Evolutionary conservation across 2,888 invertebrate genomes (phyloP).

Genomic region (Epinotia bilunana): DNA sequence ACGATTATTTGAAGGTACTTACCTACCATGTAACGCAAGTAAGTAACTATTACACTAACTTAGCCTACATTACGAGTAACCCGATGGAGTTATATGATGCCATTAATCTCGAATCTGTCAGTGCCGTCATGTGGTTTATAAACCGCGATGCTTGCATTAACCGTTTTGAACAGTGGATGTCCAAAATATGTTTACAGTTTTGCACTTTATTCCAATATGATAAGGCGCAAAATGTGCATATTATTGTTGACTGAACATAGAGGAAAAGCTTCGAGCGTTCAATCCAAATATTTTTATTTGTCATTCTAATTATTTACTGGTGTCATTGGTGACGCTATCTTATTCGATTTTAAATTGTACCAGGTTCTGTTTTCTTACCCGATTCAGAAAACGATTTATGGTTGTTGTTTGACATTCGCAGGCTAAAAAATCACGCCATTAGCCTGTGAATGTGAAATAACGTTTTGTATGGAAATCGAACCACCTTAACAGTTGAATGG

Average conservation of each 20-base stretch:
- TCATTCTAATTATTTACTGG: neutral
- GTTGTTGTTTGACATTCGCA: too few species aligned
- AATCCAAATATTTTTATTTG: neutral
- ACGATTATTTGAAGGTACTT: too few species aligned
- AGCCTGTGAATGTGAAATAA: too few species aligned
- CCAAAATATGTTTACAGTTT: too few species aligned
- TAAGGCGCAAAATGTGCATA: too few species aligned
- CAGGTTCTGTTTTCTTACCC: neutral
- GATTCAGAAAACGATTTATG: neutral
- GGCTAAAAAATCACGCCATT: too few species aligned
- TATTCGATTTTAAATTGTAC: neutral
- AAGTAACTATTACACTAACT: slow-evolving; percentile 9
- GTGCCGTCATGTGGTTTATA: slow-evolving; percentile 74
- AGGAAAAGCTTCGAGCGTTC: neutral
- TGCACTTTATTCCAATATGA: too few species aligned
- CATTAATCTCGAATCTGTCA: slow-evolving; percentile 75
- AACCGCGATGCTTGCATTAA: slow-evolving; percentile 66
- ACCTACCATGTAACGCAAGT: neutral
- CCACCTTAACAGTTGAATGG: slow-evolving; percentile 22
- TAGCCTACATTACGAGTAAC: slow-evolving; percentile 5
- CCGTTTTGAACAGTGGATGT: slow-evolving; percentile 59
- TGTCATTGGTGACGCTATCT: neutral
- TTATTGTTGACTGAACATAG: too few species aligned
- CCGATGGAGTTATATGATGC: slow-evolving; percentile 43
- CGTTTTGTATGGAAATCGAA: too few species aligned